Evolutionary conservation across 2,888 invertebrate genomes (phyloP).

Genomic region (Palloptera scutellata): DNA sequence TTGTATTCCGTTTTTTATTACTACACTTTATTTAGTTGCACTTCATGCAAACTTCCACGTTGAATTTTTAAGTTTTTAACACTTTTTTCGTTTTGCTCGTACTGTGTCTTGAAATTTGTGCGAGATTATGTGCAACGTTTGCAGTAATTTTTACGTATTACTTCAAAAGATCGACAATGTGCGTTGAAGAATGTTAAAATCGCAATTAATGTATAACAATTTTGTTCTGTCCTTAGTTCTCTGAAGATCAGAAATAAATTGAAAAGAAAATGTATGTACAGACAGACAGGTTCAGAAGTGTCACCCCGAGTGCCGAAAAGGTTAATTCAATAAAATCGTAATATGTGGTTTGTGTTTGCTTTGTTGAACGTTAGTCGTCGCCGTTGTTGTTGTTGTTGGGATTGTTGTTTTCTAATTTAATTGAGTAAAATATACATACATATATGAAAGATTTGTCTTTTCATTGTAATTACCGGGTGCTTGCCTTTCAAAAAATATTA

Average conservation of each 20-base stretch:
- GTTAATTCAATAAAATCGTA: constrained; percentile 51
- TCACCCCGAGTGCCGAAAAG: constrained; percentile 40
- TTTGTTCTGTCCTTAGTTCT: too few relatives aligned
- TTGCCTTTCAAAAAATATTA: not conserved
- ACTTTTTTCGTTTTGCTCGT: not conserved
- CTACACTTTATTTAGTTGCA: not conserved
- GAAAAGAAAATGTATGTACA: not conserved
- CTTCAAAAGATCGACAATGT: not conserved
- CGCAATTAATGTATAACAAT: constrained; percentile 46
- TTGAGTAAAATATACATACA: not conserved
- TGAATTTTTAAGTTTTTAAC: not conserved
- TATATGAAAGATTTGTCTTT: not conserved
- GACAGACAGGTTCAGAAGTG: constrained; percentile 15
- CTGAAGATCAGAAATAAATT: too few relatives aligned
- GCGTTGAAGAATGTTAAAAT: constrained; percentile 42
- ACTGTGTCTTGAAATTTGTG: not conserved
- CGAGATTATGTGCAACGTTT: not conserved
- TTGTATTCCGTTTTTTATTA: too few relatives aligned
- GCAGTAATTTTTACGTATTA: not conserved
- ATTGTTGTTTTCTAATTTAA: constrained; percentile 2
- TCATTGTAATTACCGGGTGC: constrained; percentile 5
- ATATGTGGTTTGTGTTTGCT: not conserved
- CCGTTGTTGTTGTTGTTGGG: not conserved
- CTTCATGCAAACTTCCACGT: not conserved
- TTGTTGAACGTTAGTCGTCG: too few relatives aligned